Percentiles rank a stretch among this genome's conserved stretches.
Evolutionary conservation across 2,797 vertebrate species (phyloP).

Genomic region (Synaphobranchus kaupii): DNA sequence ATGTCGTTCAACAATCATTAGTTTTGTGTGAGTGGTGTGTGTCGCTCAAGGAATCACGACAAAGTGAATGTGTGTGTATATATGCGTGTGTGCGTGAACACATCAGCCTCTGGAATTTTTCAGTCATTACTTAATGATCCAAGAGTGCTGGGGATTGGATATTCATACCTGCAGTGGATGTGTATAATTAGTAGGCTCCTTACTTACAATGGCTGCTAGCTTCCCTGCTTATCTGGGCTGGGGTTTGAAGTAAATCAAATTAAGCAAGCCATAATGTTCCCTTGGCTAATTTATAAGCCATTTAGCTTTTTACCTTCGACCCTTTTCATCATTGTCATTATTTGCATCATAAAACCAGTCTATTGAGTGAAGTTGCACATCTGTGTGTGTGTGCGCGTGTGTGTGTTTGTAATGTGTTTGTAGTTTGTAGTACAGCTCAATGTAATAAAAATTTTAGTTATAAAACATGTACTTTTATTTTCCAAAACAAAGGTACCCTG

Average conservation of each 20-base stretch:
- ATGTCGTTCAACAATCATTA: slow-evolving; percentile 47
- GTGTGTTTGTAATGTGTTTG: background rate
- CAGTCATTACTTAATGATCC: slow-evolving; percentile 58
- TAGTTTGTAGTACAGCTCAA: background rate
- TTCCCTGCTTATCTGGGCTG: slow-evolving; percentile 16
- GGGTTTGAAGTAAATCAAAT: slow-evolving; percentile 28
- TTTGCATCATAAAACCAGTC: slow-evolving; percentile 28
- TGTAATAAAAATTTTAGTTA: background rate
- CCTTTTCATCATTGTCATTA: slow-evolving; percentile 26
- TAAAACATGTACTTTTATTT: background rate
- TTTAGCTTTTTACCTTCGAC: slow-evolving; percentile 26
- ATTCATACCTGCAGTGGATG: slow-evolving; percentile 44
- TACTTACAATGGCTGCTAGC: slow-evolving; percentile 37
- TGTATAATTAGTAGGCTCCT: slow-evolving; percentile 43
- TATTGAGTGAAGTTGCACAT: slow-evolving; percentile 25
- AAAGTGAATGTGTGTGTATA: background rate
- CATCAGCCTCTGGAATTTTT: slow-evolving; percentile 53
- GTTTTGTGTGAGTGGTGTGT: slow-evolving; percentile 14
- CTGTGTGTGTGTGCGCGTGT: background rate
- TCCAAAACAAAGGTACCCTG: background rate
- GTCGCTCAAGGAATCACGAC: slow-evolving; percentile 41
- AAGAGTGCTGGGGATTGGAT: slow-evolving; percentile 48
- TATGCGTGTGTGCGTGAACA: slow-evolving; percentile 42
- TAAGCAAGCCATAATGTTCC: slow-evolving; percentile 33
- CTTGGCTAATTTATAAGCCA: slow-evolving; percentile 43